A percentile compares a stretch with the other conserved stretches of the same genome.
Evolutionary conservation across 1,140 invertebrate genomes (phyloP).

Genomic region (Telenomus remus): DNA sequence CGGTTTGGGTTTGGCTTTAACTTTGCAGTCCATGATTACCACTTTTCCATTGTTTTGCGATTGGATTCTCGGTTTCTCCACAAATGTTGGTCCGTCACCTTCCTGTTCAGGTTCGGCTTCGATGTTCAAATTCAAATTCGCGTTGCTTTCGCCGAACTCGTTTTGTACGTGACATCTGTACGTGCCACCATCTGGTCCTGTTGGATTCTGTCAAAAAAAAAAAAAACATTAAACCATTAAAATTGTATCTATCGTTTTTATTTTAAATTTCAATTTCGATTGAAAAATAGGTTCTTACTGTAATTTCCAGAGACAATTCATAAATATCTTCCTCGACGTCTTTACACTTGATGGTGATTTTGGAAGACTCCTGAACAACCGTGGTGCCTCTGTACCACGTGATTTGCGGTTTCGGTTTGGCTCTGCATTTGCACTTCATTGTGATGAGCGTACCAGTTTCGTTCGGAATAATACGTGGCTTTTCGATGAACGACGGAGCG

Average conservation of each 20-base stretch:
- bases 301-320: constrained; percentile 91
- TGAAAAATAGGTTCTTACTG: constrained; percentile 76
- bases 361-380: constrained; percentile 88
- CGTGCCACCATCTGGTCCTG: constrained; percentile 94
- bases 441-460: constrained; percentile 95
- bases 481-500: constrained; percentile 96
- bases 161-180: constrained; percentile 98
- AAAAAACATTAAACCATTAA: background rate
- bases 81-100: constrained; percentile 97
- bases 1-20: constrained; percentile 95
- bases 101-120: constrained; percentile 94
- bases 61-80: constrained; percentile 96
- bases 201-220: constrained; percentile 85
- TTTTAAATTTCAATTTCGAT: background rate
- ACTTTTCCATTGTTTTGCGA: constrained; percentile 96
- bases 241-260: too few species aligned
- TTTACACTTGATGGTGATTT: constrained; percentile 87
- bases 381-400: constrained; percentile 93
- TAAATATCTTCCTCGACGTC: constrained; percentile 89
- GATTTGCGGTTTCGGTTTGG: constrained; percentile 91
- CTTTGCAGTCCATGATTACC: constrained; percentile 98
- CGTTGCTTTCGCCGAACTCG: constrained; percentile 97
- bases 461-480: constrained; percentile 98
- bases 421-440: constrained; percentile 96
- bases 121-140: constrained; percentile 98